These are phyloP conservation scores for Oenanthe melanoleuca DNA, from an alignment of 2,113 vertebrate genomes.

Conservation along the genomic window DNA sequence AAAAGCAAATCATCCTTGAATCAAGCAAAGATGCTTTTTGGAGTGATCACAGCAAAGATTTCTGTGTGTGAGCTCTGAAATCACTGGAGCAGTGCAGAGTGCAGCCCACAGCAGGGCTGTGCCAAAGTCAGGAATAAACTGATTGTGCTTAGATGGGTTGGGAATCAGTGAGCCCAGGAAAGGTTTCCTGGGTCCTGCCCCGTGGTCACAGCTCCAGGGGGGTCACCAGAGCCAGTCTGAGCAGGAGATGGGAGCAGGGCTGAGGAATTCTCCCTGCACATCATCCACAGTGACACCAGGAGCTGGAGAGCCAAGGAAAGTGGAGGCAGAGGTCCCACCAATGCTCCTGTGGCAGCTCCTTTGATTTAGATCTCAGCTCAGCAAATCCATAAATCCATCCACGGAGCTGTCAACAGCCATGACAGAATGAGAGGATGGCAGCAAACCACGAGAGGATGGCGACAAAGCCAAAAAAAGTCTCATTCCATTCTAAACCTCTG, in stretches of 20 bases:
- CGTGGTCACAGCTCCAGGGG: accelerated
- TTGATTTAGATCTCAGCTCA: background rate
- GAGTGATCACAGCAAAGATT: background rate
- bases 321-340: background rate
- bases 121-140: background rate
- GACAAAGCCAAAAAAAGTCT: background rate
- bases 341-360: background rate
- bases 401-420: background rate
- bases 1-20: background rate
- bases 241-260: too few species aligned
- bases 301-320: background rate
- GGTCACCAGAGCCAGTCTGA: background rate
- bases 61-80: too few species aligned
- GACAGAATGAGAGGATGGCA: background rate
- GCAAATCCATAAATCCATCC: background rate
- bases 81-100: background rate
- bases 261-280: too few species aligned
- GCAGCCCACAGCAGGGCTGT: background rate
- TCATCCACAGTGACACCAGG: background rate
- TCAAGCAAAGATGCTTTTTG: background rate
- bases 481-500: background rate
- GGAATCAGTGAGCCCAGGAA: background rate
- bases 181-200: background rate
- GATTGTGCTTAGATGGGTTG: accelerated
- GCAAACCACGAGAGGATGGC: background rate